phyloP scores from a whole-genome alignment of 2,888 invertebrate genomes.

The Marasmarcha lunaedactyla region DNA sequence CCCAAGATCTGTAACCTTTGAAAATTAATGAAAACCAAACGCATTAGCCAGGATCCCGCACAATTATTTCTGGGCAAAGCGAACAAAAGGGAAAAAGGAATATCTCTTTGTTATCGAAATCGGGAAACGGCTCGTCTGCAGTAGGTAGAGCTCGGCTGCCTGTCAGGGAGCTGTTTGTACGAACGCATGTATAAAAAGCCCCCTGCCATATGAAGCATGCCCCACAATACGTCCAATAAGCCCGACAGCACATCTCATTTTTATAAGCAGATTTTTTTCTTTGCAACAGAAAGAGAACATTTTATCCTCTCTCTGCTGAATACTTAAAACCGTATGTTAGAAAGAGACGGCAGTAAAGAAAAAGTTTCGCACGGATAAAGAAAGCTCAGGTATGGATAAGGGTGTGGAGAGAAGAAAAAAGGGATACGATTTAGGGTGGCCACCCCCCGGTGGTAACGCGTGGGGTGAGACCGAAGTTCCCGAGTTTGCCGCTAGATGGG shows the following conservation, averaged over 20 bases:
- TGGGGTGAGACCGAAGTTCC: conserved; percentile 39
- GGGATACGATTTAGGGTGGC: conserved; percentile 60
- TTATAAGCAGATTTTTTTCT: conserved; percentile 67
- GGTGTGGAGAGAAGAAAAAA: conserved; percentile 67
- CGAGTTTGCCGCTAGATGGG: conserved; percentile 56
- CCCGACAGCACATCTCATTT: conserved; percentile 55
- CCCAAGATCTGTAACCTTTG: conserved; percentile 9
- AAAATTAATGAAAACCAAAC: conserved; percentile 35
- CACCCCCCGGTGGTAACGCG: conserved; percentile 34
- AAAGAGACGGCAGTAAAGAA: conserved; percentile 50
- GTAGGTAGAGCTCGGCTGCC: conserved; percentile 23
- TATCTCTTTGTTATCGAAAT: conserved; percentile 65
- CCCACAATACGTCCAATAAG: conserved; percentile 55
- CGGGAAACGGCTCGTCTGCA: conserved; percentile 47
- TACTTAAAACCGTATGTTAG: conserved; percentile 16
- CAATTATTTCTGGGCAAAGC: conserved; percentile 43
- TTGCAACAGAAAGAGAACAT: conserved; percentile 36
- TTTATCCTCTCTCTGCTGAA: conserved; percentile 20
- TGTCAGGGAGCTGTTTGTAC: conserved; percentile 55
- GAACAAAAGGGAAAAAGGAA: conserved; percentile 43
- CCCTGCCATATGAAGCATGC: conserved; percentile 64
- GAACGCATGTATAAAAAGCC: conserved; percentile 51
- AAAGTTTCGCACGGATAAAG: conserved; percentile 65
- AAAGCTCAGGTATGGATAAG: conserved; percentile 69
- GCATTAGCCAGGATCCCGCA: conserved; percentile 40